Base-by-base conservation (phyloP, 2,888 invertebrate genomes). In the Neuroscelio doddi region DNA sequence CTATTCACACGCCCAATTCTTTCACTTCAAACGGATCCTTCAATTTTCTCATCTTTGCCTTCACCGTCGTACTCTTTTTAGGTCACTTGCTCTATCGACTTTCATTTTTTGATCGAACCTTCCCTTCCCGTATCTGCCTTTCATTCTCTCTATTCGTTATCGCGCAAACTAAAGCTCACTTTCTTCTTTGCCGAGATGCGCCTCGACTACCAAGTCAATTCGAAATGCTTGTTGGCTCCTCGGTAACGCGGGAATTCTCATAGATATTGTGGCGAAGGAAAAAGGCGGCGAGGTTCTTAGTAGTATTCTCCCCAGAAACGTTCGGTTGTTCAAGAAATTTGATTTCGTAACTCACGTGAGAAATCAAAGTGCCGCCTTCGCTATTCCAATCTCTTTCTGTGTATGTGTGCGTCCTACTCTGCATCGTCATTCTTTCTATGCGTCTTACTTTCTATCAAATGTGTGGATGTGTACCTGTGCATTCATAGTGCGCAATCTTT, bases 241-340 rank as follows among this genome's bases (percentile, higher is more conserved):
- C 42, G n/a, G 26, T 26, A 26, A 8, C 30, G 30, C 15, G 30
- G 14, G 52, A 63, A 51, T 56, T 55, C 53, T 47, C 52, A 47
- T 50, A 17, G 56, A 57, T 52, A 61, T 53, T 57, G 53, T 44
- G 41, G 39, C 42, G n/a, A 16, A 8, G 16, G 38, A 16, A 38
- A 34, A 38, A 17, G 38, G 38, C 47, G 14, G 15, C n/a, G n/a
- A 42, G 24, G 34, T 34, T 27, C 42, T 41, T 52, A 34, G 38
- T 39, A 34, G 30, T 38, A 41, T 50, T 44, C 38, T 41, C 36
- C 14, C 16, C 10, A 34, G 45, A 34, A 53, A 55, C 50, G 57
- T 57, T 52, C 49, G 53, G 49, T 70, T 69, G 70, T 69, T 70
- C 64, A 42, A 55, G 62, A 70, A 69, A 70, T 70, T 72, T 66